Base-by-base conservation (phyloP, 2,888 invertebrate genomes). In the Oeneis ivallda region DNA sequence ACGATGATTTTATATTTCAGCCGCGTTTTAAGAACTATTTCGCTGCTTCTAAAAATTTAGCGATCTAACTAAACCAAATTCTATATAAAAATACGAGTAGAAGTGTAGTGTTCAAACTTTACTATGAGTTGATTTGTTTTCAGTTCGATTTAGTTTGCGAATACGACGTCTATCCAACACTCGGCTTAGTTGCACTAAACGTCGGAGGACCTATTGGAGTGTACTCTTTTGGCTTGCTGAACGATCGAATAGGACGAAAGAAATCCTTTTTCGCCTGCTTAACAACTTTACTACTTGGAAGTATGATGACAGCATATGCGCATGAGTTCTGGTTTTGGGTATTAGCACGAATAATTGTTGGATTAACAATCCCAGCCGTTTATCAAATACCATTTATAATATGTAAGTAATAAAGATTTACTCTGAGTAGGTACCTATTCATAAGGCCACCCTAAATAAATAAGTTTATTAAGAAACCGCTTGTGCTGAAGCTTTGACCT, bases 301-400 rank as follows among this genome's bases (percentile, higher is more conserved):
- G 97, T 72, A 89, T 97, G 73, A 88, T 96, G 74, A 97, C 97
- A 5, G 96, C 97, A 3, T 92, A 95, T 62, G 95, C 97, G 37
- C 93, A 93, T 53, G 93, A 95, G 77, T 97, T 96, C 82, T 96
- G 96, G 95, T 93, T 94, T 71, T 98, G 98, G 97, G 94, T 96
- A 1, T 88, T 94, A 2, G 96, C 96, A 75, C 93, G 98, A 70
- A 92, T 95, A 17, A 92, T 97, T 57, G 97, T 98, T n/a, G 98
- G 98, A 3, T 87, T 97, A 7, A 97, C 98, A 0, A 96, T 98
- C 76, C 98, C 98, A 4, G 98, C 98, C 0, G 95, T 98, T 49
- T 98, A 98, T 85, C 97, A 98, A 89, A 98, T 98, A 84, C 98
- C 98, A 0, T 98, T 98, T 82, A 98, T 98, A 67, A 97, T 98